Base-by-base conservation (phyloP, 2,113 vertebrate species). In the Scortum barcoo region DNA sequence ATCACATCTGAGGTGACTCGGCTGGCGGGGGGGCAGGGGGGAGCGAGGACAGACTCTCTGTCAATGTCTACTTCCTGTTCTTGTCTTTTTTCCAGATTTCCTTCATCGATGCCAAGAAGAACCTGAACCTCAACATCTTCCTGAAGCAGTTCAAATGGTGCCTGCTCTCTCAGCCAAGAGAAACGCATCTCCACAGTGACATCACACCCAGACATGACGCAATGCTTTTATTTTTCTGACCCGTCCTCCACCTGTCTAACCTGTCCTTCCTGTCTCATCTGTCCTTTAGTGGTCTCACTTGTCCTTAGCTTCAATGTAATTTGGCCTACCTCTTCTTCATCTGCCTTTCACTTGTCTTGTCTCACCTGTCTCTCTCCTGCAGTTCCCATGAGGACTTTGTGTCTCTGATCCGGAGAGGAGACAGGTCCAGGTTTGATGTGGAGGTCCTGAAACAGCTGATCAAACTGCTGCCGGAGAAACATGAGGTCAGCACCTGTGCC, bases 81-180 rank as follows among this genome's bases (percentile, higher is more conserved):
- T 16, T 44, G 13, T 16, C 42, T 12, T 44, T 28, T 62, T 24
- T 33, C 10, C 85, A 99, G 98, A 96, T 98, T 91, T 97, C 98
- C 22, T 98, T 99, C 91, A 96, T 99, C 48, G 97, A 98, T 58
- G 66, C 96, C 81, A 98, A 97, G 93, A 99, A 97, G 86, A 99
- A 95, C 86, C 94, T 99, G 69, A 97, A 97, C 93, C 93, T 99
- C 92, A 97, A 98, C 93, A 99, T 99, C 93, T 99, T 99, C 91
- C 95, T 99, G 89, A 98, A 97, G 92, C 98, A 98, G 51, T 99
- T 99, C 88, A 98, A 91, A 92, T 97, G 97, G 98, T 99, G 93
- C 83, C 26, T 20, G 16, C 62, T 22, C 51, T 72, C 78, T 28
- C 36, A 69, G 33, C 69, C 69, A 81, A 51, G 68, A 75, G 26